Evolutionary conservation across 2,113 vertebrate species (phyloP), one percentile per base, ranked within the genome.

Genomic region (Meleagris gallopavo): DNA sequence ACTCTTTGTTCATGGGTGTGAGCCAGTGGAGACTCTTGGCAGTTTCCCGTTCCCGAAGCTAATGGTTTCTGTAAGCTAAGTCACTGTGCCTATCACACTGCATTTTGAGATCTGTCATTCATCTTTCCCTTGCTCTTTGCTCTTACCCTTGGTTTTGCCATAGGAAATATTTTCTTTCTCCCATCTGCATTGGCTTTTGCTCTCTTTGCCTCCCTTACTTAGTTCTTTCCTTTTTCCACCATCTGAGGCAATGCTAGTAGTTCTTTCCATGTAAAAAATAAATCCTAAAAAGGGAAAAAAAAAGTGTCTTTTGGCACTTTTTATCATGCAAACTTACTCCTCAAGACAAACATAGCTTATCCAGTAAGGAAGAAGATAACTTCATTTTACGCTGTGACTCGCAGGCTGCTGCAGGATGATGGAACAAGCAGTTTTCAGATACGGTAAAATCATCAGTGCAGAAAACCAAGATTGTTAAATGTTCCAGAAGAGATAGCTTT

Each of bases 401-500:
- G 17, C 17, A 65, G 50, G 27, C 52, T 88, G 72, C 84, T 50
- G 24, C 62, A 36, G 48, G 58, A 32, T 79, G 58, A 65, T 72
- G 40, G 86, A 93, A 82, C 30, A 57, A 65, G 17, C 12, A 57
- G 27, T 57, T 84, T 86, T 92, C 70, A 57, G 66, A 25, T 57
- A 38, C 0, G 20, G 43, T 72, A 57, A 87, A 86, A 79, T 79
- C 48, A 65, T 54, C 66, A 32, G 11, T 61, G 46, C 88, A 40
- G 70, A 73, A 96, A 92, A 55, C 5, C 48, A 83, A 52, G 78
- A 25, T 55, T 88, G 65, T 30, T 45, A 46, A 67, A 67, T 10
- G 4, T 78, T 94, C 34, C 67, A 84, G 66, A 67, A 60, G 70
- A 82, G 66, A 72, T 13, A 81, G 30, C 15, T 91, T 91, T 89